Evolutionary conservation across 2,113 vertebrate species (phyloP).

Genomic region (Eonycteris spelaea): DNA sequence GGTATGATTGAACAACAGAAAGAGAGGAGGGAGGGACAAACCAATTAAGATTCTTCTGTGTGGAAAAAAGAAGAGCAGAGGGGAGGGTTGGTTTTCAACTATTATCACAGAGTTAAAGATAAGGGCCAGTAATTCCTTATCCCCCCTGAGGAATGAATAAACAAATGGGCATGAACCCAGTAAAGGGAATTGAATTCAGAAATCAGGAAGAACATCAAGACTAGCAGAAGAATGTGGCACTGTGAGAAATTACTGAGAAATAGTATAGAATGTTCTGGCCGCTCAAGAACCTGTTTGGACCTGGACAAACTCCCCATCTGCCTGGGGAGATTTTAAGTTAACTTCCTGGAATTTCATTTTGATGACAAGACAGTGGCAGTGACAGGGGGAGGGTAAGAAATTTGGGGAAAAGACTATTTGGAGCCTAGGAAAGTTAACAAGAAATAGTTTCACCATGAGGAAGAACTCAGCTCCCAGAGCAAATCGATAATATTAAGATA

Average conservation of each 20-base stretch:
- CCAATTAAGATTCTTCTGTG: neutral
- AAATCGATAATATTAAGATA: neutral
- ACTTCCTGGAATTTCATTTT: conserved; percentile 7
- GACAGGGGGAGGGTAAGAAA: neutral
- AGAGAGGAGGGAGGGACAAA: neutral
- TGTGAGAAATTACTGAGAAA: neutral
- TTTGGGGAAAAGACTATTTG: neutral
- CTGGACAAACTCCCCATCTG: neutral
- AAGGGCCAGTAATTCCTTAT: neutral
- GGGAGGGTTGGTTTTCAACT: neutral
- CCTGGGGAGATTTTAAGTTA: neutral
- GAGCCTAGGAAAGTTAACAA: conserved; percentile 18
- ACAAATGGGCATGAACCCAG: neutral
- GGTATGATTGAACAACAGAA: neutral
- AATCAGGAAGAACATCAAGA: neutral
- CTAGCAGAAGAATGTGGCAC: neutral
- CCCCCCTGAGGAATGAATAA: neutral
- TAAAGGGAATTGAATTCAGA: neutral
- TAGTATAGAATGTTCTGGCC: neutral
- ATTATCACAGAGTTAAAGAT: neutral
- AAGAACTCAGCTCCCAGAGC: neutral
- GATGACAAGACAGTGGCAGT: neutral
- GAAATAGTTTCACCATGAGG: neutral
- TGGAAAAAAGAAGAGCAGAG: neutral
- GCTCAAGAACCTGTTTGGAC: neutral